Conservation (phyloP, 2,113 vertebrate genomes). For the Rhinoderma darwinii region DNA sequence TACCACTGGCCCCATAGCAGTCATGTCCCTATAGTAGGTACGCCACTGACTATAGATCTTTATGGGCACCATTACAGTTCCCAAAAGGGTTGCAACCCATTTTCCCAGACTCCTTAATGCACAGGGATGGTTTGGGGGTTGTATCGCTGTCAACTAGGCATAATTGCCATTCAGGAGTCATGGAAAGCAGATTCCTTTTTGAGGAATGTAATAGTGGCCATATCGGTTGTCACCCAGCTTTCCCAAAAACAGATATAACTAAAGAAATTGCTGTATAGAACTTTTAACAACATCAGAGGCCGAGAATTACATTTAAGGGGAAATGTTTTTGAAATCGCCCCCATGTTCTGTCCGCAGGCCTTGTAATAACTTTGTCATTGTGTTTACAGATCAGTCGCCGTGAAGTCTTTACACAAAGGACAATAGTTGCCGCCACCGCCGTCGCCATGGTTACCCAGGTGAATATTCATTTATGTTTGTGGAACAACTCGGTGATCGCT, state of each 20-base stretch:
- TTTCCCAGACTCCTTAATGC: not conserved
- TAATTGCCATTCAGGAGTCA: not conserved
- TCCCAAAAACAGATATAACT: not conserved
- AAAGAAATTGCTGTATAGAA: not conserved
- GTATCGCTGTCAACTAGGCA: not conserved
- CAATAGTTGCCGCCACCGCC: conserved; percentile 2
- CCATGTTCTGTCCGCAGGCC: not conserved
- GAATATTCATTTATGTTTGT: not conserved
- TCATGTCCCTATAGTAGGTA: not conserved
- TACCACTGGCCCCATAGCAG: not conserved
- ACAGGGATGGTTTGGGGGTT: not conserved
- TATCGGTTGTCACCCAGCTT: not conserved
- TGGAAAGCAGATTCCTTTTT: not conserved
- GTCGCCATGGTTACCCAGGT: conserved; percentile 50
- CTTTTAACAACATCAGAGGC: too few relatives aligned
- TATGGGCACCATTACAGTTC: not conserved
- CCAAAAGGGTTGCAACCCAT: too few relatives aligned
- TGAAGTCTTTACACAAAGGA: not conserved
- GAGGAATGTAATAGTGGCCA: too few relatives aligned
- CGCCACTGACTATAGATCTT: not conserved
- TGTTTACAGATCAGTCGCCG: not conserved
- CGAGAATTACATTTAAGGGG: not conserved
- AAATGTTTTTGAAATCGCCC: not conserved
- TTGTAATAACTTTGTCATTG: not conserved
- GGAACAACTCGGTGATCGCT: too few relatives aligned